These are phyloP conservation scores for Philonicus albiceps DNA, from an alignment of 2,888 invertebrate species.

Conservation along the genomic window DNA sequence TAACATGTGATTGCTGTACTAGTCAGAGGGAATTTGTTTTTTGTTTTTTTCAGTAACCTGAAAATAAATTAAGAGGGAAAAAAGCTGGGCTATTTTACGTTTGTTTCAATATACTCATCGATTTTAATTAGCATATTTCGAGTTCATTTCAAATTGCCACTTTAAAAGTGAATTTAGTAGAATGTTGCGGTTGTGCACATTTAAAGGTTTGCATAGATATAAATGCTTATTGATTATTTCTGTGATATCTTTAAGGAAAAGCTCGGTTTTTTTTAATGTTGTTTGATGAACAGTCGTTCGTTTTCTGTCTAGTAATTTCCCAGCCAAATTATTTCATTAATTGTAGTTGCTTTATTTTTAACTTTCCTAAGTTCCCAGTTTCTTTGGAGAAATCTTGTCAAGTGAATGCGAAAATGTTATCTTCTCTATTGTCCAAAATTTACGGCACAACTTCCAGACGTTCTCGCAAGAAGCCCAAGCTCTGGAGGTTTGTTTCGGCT, in stretches of 20 bases:
- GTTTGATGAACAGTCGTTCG: not conserved
- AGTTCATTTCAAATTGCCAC: not conserved
- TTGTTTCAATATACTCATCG: not conserved
- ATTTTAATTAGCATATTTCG: not conserved
- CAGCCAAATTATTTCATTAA: not conserved
- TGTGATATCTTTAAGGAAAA: not conserved
- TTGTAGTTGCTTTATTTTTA: not conserved
- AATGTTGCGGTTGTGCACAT: not conserved
- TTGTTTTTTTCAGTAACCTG: not conserved
- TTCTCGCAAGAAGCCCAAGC: not conserved
- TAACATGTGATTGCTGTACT: not conserved
- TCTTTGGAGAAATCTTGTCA: not conserved
- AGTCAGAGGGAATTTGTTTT: not conserved
- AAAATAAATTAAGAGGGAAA: not conserved
- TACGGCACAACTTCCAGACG: not conserved
- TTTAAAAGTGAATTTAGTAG: not conserved
- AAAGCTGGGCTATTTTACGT: not conserved
- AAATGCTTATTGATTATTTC: not conserved
- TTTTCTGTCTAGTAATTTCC: not conserved
- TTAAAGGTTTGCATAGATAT: not conserved
- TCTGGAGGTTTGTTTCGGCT: not conserved
- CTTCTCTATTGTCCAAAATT: not conserved
- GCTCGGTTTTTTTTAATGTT: too few species aligned
- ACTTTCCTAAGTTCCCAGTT: not conserved
- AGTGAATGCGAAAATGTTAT: not conserved